Percentiles rank a stretch among this genome's conserved stretches.
Conservation (phyloP, 2,113 vertebrate species). For the Nesoenas mayeri region DNA sequence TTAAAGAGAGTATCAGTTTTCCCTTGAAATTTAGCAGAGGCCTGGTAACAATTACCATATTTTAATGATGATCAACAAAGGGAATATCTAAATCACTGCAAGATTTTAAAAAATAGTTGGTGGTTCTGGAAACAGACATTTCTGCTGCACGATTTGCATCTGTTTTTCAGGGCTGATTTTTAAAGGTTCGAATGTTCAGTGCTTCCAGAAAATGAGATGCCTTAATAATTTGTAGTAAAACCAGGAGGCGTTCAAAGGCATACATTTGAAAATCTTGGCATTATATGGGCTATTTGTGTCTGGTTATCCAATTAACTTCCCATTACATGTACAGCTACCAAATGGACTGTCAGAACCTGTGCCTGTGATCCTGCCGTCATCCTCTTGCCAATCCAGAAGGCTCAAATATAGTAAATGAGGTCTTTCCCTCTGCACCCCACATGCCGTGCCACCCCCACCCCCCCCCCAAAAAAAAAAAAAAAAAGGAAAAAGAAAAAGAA, state of each 20-base stretch:
- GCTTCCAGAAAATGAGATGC: background rate
- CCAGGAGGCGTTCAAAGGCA: background rate
- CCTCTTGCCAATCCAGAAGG: background rate
- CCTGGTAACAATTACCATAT: conserved; percentile 39
- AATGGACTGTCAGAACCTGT: background rate
- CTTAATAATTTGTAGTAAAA: background rate
- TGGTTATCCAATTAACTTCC: background rate
- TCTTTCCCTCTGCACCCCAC: background rate
- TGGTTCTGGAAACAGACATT: background rate
- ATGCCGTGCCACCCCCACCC: too few species aligned
- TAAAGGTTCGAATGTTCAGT: background rate
- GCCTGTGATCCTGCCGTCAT: background rate
- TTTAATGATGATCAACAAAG: conserved; percentile 44
- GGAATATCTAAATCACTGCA: conserved; percentile 9
- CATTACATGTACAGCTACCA: background rate
- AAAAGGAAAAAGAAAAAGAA: background rate
- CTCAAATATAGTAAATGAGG: background rate
- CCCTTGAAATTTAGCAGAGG: conserved; percentile 3
- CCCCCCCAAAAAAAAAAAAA: too few species aligned
- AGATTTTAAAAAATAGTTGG: background rate
- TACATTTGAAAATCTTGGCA: background rate
- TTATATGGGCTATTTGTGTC: background rate
- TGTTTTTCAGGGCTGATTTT: background rate
- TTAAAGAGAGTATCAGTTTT: conserved; percentile 18
- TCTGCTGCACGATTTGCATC: background rate